phyloP scores from a whole-genome alignment of 2,113 vertebrate species.

The Zosterops pallidus region DNA sequence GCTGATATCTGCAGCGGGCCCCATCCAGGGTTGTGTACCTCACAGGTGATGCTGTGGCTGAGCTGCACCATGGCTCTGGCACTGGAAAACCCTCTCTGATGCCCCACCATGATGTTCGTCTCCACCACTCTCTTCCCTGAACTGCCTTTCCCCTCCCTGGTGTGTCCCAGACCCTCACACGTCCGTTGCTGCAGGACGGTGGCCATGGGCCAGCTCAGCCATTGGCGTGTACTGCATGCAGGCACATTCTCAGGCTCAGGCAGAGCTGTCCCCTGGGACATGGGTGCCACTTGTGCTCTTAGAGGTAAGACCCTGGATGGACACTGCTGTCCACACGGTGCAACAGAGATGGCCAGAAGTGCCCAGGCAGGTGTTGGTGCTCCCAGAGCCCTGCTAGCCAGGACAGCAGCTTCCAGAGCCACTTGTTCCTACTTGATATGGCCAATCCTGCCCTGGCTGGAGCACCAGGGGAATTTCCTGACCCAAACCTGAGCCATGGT shows the following conservation, averaged over 20 bases:
- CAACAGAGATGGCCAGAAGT: not conserved
- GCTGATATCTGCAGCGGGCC: not conserved
- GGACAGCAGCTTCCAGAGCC: not conserved
- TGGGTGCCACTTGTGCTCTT: not conserved
- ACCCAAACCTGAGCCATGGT: not conserved
- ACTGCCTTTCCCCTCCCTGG: not conserved
- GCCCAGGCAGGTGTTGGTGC: not conserved
- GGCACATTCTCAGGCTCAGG: not conserved
- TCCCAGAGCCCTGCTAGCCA: not conserved
- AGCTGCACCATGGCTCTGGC: not conserved
- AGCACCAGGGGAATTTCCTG: accelerated
- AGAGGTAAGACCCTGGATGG: not conserved
- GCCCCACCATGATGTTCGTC: not conserved
- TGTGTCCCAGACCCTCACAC: not conserved
- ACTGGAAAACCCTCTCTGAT: not conserved
- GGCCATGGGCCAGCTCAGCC: not conserved
- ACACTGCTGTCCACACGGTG: accelerated
- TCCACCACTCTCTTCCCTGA: accelerated
- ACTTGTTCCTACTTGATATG: not conserved
- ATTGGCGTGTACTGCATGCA: accelerated
- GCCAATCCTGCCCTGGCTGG: not conserved
- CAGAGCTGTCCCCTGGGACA: not conserved
- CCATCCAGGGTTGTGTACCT: not conserved
- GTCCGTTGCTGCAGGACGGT: accelerated
- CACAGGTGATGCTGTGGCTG: accelerated